These are phyloP conservation scores for Canis aureus DNA, from an alignment of 2,113 vertebrate genomes.

Conservation along the genomic window DNA sequence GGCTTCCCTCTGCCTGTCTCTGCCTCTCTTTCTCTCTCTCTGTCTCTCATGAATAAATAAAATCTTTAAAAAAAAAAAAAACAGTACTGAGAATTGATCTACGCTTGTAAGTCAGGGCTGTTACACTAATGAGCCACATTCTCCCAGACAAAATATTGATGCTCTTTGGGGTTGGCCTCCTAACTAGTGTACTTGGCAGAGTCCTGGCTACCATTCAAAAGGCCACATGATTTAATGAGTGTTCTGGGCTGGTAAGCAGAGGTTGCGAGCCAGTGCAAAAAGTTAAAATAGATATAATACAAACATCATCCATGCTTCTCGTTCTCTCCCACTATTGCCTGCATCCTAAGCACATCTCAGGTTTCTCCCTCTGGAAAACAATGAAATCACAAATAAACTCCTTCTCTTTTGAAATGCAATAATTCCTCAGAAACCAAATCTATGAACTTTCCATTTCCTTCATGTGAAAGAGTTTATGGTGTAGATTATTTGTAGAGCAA, in stretches of 20 bases:
- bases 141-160: background rate
- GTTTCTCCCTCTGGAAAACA: background rate
- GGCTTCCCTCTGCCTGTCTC: too few species aligned
- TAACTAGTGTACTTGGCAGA: background rate
- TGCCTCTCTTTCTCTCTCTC: too few species aligned
- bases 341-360: background rate
- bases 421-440: background rate
- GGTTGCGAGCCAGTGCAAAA: background rate
- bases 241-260: conserved; percentile 7
- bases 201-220: background rate
- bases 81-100: background rate
- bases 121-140: background rate
- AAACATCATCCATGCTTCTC: background rate
- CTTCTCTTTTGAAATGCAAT: background rate
- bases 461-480: background rate
- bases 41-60: too few species aligned
- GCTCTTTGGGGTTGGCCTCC: background rate
- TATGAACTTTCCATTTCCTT: background rate
- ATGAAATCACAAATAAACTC: conserved; percentile 22
- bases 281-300: background rate
- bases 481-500: background rate
- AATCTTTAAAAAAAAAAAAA: too few species aligned
- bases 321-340: background rate
- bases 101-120: background rate
- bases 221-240: background rate